Conservation (phyloP, 2,888 invertebrate genomes). For the Lepidocyrtoides sp. region DNA sequence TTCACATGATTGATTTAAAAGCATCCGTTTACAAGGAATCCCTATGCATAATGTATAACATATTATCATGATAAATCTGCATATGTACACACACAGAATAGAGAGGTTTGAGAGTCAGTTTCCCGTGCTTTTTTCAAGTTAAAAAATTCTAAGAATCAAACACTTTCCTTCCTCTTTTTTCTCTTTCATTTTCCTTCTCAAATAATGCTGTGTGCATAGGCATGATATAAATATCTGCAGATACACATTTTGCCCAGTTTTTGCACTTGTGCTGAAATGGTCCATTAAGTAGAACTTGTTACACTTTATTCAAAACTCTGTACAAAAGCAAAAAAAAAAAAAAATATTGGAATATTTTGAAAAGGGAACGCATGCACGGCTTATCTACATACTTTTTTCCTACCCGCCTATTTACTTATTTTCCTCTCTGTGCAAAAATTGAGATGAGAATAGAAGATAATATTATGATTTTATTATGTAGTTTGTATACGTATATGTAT, state of each 20-base stretch:
- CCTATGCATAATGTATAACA: neutral
- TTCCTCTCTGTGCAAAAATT: no score
- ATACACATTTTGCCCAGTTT: neutral
- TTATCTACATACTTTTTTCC: no score
- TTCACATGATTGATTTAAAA: neutral
- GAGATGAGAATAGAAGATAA: no score
- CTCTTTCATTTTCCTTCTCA: neutral
- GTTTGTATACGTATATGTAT: no score
- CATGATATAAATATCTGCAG: neutral
- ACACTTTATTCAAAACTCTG: neutral
- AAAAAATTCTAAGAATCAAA: conserved; percentile 37
- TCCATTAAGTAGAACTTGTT: conserved; percentile 39
- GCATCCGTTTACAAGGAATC: neutral
- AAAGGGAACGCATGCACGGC: no score
- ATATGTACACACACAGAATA: neutral
- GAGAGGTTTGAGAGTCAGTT: neutral
- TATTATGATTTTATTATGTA: no score
- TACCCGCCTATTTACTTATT: no score
- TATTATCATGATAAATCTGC: conserved; percentile 8
- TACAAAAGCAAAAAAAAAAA: neutral
- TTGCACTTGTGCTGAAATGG: neutral
- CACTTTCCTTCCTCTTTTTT: neutral
- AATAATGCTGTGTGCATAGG: neutral
- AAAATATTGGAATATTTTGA: neutral
- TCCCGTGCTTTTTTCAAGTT: neutral